Base-by-base conservation (phyloP, 2,797 vertebrate genomes). In the Ceryle rudis region DNA sequence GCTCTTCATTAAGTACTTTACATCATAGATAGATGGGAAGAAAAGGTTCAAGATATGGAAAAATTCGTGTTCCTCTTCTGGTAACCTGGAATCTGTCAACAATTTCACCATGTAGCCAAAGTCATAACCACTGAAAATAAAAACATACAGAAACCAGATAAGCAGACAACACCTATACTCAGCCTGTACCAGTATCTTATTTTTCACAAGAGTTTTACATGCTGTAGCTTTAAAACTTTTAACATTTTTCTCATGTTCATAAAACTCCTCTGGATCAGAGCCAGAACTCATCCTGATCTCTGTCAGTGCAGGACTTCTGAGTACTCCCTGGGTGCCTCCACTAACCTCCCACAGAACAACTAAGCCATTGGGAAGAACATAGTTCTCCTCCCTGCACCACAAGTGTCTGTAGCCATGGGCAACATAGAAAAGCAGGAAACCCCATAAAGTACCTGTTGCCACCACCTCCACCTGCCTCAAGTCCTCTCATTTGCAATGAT, bases 1-100 rank as follows among this genome's bases (percentile, higher is more conserved):
- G 98, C 99, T 99, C 98, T 99, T 99, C 99, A 99, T 99, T 79
- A 99, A 95, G 95, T 99, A 99, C 78, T 99, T 99, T 70, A 99
- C 99, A 37, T 99, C 99, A 74, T 99, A 99, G 96, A 99, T 99
- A 9, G 99, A 99, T 3, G 99, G 99, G 89, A 99, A 99, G 97
- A 99, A 99, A 91, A 99, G 98, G 97, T 99, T 99, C 96, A 99
- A 98, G 96, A 99, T 99, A 97, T 99, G 99, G 97, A 99, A 99
- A 97, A 99, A 99, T 69, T 99, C 99, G 2, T 99, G 99, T 74
- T 99, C 99, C 90, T 99, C 99, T 95, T 99, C 99, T 2, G 99
- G 99, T 72, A 99, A 98, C 49, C 99, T 98, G 11, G 99, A 98
- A 86, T 99, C 99, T 7, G 99, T 99, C 86, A 99, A 98, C 46